Percentiles rank a stretch among this genome's conserved stretches.
These are phyloP conservation scores for Oenanthe oenanthe DNA, from an alignment of 2,113 vertebrate genomes.

Conservation along the genomic window DNA sequence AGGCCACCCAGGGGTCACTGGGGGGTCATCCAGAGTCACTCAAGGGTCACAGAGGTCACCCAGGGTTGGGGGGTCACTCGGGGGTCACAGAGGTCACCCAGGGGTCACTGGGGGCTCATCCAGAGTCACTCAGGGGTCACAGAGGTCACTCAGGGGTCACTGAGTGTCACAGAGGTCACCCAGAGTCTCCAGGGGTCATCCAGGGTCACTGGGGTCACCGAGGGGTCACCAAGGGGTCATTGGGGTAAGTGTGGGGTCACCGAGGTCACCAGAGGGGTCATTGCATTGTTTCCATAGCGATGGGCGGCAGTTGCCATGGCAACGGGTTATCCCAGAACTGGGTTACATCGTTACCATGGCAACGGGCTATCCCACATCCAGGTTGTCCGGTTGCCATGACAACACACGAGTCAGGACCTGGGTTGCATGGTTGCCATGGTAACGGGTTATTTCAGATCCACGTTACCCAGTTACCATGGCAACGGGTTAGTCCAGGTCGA, in stretches of 20 bases:
- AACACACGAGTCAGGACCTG: accelerated
- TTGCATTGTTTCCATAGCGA: neutral
- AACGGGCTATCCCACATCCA: accelerated
- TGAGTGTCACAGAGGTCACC: neutral
- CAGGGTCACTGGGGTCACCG: neutral
- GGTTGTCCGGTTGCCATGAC: neutral
- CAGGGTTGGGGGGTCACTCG: neutral
- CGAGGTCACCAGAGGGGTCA: too few relatives aligned
- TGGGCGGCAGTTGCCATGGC: neutral
- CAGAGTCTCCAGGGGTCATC: too few relatives aligned
- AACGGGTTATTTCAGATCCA: accelerated
- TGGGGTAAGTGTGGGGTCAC: neutral
- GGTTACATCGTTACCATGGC: neutral
- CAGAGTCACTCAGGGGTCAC: too few relatives aligned
- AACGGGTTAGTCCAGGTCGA: neutral
- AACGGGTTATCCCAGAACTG: too few relatives aligned
- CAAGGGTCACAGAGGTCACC: neutral
- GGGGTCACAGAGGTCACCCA: neutral
- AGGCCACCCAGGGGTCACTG: too few relatives aligned
- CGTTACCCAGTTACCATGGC: neutral
- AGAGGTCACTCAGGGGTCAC: neutral
- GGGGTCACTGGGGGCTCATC: neutral
- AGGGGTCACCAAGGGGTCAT: neutral
- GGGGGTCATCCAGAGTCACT: neutral
- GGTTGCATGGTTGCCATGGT: neutral